Conservation (phyloP, 1,140 invertebrate genomes). For the Lethocerus indicus region DNA sequence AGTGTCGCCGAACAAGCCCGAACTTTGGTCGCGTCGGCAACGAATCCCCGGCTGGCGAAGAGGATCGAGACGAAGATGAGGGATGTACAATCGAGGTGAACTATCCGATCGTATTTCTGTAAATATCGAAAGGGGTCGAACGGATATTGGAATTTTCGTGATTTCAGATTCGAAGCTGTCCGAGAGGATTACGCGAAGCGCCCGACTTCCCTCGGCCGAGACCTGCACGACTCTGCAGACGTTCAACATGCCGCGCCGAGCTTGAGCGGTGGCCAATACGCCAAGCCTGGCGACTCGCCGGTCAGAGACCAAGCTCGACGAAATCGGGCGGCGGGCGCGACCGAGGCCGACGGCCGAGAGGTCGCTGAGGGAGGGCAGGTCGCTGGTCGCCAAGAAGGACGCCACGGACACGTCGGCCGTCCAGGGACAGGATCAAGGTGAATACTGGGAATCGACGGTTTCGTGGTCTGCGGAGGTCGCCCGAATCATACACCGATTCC, state of each 20-base stretch:
- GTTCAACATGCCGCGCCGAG: slow-evolving; percentile 25
- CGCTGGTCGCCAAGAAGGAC: slow-evolving; percentile 72
- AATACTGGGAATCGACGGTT: background rate
- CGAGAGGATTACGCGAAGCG: too few relatives aligned
- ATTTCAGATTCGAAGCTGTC: too few relatives aligned
- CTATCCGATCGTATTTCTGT: too few relatives aligned
- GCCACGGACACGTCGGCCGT: slow-evolving; percentile 67
- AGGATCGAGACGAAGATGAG: slow-evolving; percentile 74
- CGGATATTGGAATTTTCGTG: too few relatives aligned
- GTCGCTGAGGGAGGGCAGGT: slow-evolving; percentile 60
- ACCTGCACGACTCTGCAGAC: slow-evolving; percentile 34
- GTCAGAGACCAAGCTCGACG: slow-evolving; percentile 34
- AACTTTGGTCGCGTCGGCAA: slow-evolving; percentile 62
- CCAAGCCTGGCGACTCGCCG: too few relatives aligned
- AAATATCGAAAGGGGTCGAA: too few relatives aligned
- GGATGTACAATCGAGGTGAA: slow-evolving; percentile 52
- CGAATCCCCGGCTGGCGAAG: slow-evolving; percentile 72
- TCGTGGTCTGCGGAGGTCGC: background rate
- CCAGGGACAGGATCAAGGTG: slow-evolving; percentile 75
- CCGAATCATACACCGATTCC: too few relatives aligned
- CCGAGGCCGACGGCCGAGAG: too few relatives aligned
- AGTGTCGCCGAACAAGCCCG: slow-evolving; percentile 59
- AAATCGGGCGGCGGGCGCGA: too few relatives aligned
- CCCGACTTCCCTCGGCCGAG: too few relatives aligned
- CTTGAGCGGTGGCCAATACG: slow-evolving; percentile 33